These are phyloP conservation scores for Solen grandis DNA, from an alignment of 1,140 invertebrate species.

Conservation along the genomic window DNA sequence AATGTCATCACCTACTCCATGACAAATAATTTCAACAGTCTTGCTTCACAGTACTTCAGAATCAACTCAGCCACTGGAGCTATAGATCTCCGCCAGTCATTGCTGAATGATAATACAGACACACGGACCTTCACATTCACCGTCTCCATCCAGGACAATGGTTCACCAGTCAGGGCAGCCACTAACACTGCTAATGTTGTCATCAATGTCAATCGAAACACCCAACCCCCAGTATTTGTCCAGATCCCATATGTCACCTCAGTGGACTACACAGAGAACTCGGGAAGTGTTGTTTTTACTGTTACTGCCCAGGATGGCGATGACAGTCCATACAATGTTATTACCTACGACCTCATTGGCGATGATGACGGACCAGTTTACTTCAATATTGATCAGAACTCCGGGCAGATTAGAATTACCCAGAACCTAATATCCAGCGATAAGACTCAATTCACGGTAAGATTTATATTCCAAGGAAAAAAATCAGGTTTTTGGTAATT, in stretches of 20 bases:
- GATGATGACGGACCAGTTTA: conserved; percentile 65
- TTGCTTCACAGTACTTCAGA: conserved; percentile 59
- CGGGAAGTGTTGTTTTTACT: conserved; percentile 55
- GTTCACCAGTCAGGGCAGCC: neutral
- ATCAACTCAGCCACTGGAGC: conserved; percentile 63
- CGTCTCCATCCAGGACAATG: conserved; percentile 36
- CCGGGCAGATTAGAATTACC: conserved; percentile 49
- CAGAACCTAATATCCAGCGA: conserved; percentile 43
- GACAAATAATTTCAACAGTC: conserved; percentile 10
- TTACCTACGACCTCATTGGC: conserved; percentile 70
- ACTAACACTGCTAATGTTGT: conserved; percentile 22
- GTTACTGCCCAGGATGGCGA: conserved; percentile 63
- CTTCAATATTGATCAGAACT: conserved; percentile 56
- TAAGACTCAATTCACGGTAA: conserved; percentile 60
- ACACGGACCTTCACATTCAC: conserved; percentile 27
- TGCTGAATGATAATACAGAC: conserved; percentile 57
- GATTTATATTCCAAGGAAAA: neutral
- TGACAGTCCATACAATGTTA: conserved; percentile 43
- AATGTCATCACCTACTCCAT: conserved; percentile 44
- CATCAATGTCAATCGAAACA: conserved; percentile 39
- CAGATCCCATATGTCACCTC: conserved; percentile 75
- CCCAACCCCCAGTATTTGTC: conserved; percentile 77
- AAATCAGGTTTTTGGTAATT: neutral
- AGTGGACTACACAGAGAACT: conserved; percentile 51
- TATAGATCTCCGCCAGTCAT: conserved; percentile 60